phyloP scores from a whole-genome alignment of 2,888 invertebrate genomes.

The Pollenia griseotomentosa region DNA sequence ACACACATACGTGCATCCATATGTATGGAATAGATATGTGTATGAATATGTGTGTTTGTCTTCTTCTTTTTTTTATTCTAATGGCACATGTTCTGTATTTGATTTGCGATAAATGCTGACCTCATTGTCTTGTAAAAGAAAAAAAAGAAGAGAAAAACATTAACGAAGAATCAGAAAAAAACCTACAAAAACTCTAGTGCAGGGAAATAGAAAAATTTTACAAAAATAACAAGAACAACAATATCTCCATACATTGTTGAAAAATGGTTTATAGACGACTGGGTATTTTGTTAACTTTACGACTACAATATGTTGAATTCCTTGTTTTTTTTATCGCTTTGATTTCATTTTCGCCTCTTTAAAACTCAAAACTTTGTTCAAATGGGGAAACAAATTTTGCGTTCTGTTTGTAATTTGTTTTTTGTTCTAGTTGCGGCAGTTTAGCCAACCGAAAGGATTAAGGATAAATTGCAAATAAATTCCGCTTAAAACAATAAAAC shows the following conservation, averaged over 20 bases:
- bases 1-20: neutral
- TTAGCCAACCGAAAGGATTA: slow-evolving; percentile 61
- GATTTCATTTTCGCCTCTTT: slow-evolving; percentile 1
- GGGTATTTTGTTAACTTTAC: slow-evolving; percentile 42
- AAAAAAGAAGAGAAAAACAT: slow-evolving; percentile 45
- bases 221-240: slow-evolving; percentile 8
- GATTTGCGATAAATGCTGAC: slow-evolving; percentile 73
- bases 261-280: slow-evolving; percentile 29
- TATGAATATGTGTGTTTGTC: neutral
- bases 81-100: slow-evolving; percentile 70
- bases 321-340: neutral
- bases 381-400: slow-evolving; percentile 33
- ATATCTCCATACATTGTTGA: slow-evolving; percentile 16
- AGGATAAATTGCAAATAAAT: slow-evolving; percentile 55
- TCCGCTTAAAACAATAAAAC: slow-evolving; percentile 49
- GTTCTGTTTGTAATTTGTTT: neutral
- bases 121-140: slow-evolving; percentile 67
- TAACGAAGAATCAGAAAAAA: neutral
- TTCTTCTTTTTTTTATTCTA: slow-evolving; percentile 40
- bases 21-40: slow-evolving; percentile 10
- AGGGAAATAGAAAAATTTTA: neutral
- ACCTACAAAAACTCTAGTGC: slow-evolving; percentile 1
- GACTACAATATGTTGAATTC: slow-evolving; percentile 24
- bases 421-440: slow-evolving; percentile 24
- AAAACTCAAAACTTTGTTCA: slow-evolving; percentile 22